Conservation (phyloP, 2,888 invertebrate genomes). For the Atrina japonica region DNA sequence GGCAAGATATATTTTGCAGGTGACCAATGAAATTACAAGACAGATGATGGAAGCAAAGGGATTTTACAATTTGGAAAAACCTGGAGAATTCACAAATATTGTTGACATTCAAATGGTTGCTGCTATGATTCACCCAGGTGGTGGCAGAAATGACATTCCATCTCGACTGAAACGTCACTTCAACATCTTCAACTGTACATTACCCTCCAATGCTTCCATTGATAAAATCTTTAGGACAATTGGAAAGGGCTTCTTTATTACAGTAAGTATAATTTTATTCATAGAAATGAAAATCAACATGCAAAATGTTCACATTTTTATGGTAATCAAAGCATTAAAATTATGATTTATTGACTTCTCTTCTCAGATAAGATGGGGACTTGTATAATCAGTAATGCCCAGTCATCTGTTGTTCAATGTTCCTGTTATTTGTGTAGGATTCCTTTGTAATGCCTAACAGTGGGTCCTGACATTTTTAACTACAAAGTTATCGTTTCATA, state of each 20-base stretch:
- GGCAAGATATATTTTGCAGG: too few relatives aligned
- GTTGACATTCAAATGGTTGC: conserved; percentile 95
- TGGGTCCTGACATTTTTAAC: too few relatives aligned
- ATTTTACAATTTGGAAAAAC: conserved; percentile 98
- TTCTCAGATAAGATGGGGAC: too few relatives aligned
- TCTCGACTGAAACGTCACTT: conserved; percentile 95
- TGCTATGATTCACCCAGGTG: conserved; percentile 94
- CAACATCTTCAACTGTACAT: conserved; percentile 95
- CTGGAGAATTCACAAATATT: conserved; percentile 96
- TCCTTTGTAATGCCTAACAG: too few relatives aligned
- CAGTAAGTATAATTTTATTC: conserved; percentile 55
- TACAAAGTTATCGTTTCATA: too few relatives aligned
- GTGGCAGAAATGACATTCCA: conserved; percentile 96
- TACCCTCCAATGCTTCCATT: conserved; percentile 94
- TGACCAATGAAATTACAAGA: conserved; percentile 91
- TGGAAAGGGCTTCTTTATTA: conserved; percentile 79
- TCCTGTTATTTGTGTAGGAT: too few relatives aligned
- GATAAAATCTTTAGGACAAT: conserved; percentile 92
- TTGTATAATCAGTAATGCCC: too few relatives aligned
- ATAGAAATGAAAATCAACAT: neutral
- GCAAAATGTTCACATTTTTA: too few relatives aligned
- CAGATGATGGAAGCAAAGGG: conserved; percentile 98
- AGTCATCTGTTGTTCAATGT: too few relatives aligned
- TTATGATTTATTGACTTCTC: too few relatives aligned
- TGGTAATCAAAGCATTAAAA: too few relatives aligned